A percentile compares a stretch with the other conserved stretches of the same genome.
Evolutionary conservation across 2,888 invertebrate species (phyloP).

Genomic region (Siphlonurus alternatus): DNA sequence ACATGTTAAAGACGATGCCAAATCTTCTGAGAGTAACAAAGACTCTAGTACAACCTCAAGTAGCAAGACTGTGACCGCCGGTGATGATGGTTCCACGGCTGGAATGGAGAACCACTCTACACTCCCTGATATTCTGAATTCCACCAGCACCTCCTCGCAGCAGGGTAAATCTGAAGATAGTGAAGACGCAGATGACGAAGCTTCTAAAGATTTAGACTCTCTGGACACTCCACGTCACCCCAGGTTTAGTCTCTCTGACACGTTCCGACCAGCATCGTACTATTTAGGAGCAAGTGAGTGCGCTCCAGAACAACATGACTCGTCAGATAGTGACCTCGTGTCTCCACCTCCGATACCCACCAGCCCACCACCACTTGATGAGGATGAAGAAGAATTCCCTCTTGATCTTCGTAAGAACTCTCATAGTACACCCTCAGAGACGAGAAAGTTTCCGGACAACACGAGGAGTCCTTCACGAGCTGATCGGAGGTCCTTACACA

Average conservation of each 20-base stretch:
- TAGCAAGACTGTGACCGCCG: neutral
- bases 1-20: neutral
- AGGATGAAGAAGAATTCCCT: constrained; percentile 7
- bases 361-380: constrained; percentile 51
- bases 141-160: constrained; percentile 20
- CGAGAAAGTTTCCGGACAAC: neutral
- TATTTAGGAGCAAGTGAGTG: constrained; percentile 48
- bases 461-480: neutral
- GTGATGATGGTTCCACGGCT: neutral
- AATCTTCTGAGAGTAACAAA: neutral
- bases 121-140: constrained; percentile 43
- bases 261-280: constrained; percentile 75
- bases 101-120: neutral
- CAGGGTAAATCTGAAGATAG: constrained; percentile 27
- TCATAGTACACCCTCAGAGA: neutral
- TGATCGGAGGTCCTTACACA: neutral
- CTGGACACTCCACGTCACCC: constrained; percentile 49
- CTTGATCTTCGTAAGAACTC: neutral
- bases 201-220: constrained; percentile 53
- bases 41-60: neutral
- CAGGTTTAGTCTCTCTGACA: constrained; percentile 72
- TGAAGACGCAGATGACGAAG: constrained; percentile 71
- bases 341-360: constrained; percentile 65
- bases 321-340: constrained; percentile 62
- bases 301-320: constrained; percentile 45